Evolutionary conservation across 2,888 invertebrate species (phyloP), one percentile per base, ranked within the genome.

Genomic region (Drosophila leonis): DNA sequence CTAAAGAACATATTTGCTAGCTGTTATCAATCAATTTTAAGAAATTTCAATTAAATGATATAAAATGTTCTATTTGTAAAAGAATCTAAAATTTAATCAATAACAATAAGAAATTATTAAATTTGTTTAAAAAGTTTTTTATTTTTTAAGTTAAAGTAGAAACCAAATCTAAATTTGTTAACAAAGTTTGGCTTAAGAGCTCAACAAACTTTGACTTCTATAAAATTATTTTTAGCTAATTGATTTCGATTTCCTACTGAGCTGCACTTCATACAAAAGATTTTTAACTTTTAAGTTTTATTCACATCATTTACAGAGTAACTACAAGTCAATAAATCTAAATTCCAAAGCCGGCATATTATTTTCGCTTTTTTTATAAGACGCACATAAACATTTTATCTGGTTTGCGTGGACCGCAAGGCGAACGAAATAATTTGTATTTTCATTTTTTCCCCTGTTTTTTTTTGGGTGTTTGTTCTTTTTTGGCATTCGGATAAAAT

Each of bases 401-500:
- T 73, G 65, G 62, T 18, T 51, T 48, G 41, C 42, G 37, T 46
- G 13, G 48, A 54, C 18, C 9, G 5, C 75, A 77, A 64, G 60
- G 60, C 64, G 18, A 67, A 13, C 13, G 15, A 18, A 51, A 51
- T 44, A 42, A 42, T 18, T 51, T 35, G 20, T 13, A n/a, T n/a
- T 41, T 18, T 41, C 9, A 15, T 46, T 8, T 27, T 46, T 8
- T 44, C 4, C 3, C 13, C 2, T 29, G n/a, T 37, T 41, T 42
- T 9, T 49, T 39, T 44, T 41, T 41, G 29, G 52, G 20, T 64
- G 20, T 73, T 57, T 66, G 44, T 37, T 29, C 65, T 72, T 64
- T 27, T 72, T 61, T 63, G 57, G 54, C 35, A 12, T n/a, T 49
- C 52, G 71, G 78, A 84, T 82, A 82, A 82, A 72, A 54, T 15